Conservation (phyloP, 2,113 vertebrate species). For the Lophochroa leadbeateri region DNA sequence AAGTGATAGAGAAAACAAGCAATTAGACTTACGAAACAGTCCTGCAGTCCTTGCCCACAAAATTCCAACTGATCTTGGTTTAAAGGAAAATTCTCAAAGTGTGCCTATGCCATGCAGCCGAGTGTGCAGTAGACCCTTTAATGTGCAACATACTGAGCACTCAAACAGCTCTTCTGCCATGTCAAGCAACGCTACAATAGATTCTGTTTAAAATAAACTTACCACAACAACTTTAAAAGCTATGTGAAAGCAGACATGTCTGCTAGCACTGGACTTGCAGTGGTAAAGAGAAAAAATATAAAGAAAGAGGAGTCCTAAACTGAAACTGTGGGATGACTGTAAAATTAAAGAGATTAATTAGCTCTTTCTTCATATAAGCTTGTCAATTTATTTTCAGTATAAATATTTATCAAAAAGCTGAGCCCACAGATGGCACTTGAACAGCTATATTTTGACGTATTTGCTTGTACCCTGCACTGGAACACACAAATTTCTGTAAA, state of each 20-base stretch:
- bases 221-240: background rate
- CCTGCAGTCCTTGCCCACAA: background rate
- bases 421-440: background rate
- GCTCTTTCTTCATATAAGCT: background rate
- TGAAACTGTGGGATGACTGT: background rate
- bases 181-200: background rate
- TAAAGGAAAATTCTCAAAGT: background rate
- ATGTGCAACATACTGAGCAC: background rate
- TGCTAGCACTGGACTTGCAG: background rate
- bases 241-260: background rate
- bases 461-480: fast-evolving
- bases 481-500: background rate
- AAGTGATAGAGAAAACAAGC: background rate
- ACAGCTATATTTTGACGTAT: background rate
- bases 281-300: background rate
- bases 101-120: background rate
- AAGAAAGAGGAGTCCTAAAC: background rate
- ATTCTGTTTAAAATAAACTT: background rate
- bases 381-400: background rate
- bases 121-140: background rate
- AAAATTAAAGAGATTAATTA: background rate
- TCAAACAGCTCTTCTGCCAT: background rate
- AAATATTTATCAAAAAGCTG: background rate
- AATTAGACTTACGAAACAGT: background rate
- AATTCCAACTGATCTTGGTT: background rate